Percentiles rank a stretch among this genome's conserved stretches.
phyloP scores from a whole-genome alignment of 23 tunicate genomes.

The Trididemnum miniatum region DNA sequence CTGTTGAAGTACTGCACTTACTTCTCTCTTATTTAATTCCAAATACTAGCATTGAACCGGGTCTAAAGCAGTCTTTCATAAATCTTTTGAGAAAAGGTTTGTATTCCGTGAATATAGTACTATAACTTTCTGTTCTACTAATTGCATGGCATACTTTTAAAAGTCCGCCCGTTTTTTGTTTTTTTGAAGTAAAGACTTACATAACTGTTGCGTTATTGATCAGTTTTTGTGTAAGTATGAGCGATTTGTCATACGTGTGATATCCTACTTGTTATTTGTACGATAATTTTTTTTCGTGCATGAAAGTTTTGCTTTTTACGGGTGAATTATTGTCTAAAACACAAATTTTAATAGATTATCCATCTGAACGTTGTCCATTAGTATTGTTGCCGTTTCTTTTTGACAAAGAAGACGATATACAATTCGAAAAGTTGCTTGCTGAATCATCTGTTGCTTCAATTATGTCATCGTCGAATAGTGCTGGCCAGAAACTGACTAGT shows the following conservation, averaged over 20 bases:
- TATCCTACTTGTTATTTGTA: too few species aligned
- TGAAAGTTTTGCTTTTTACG: too few species aligned
- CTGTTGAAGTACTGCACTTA: constrained; percentile 71
- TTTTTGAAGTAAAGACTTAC: too few species aligned
- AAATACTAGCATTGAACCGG: constrained; percentile 8
- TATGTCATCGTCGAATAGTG: constrained; percentile 18
- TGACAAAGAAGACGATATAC: constrained; percentile 52
- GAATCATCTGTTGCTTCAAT: constrained; percentile 48
- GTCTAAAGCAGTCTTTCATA: constrained; percentile 56
- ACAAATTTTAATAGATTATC: too few species aligned
- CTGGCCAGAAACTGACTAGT: constrained; percentile 20
- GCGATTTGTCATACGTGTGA: too few species aligned
- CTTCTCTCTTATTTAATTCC: constrained; percentile 37
- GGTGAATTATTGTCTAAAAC: too few species aligned
- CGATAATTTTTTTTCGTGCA: neutral
- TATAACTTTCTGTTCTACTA: too few species aligned
- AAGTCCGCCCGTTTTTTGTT: too few species aligned
- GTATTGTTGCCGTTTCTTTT: constrained; percentile 68
- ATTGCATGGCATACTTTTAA: too few species aligned
- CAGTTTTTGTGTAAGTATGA: too few species aligned
- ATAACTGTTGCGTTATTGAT: too few species aligned
- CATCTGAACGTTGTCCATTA: constrained; percentile 69
- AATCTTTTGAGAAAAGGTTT: constrained; percentile 53
- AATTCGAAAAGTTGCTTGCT: constrained; percentile 66
- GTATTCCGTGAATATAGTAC: too few species aligned